Evolutionary conservation across 2,113 vertebrate species (phyloP).

Genomic region (Alethe diademata): DNA sequence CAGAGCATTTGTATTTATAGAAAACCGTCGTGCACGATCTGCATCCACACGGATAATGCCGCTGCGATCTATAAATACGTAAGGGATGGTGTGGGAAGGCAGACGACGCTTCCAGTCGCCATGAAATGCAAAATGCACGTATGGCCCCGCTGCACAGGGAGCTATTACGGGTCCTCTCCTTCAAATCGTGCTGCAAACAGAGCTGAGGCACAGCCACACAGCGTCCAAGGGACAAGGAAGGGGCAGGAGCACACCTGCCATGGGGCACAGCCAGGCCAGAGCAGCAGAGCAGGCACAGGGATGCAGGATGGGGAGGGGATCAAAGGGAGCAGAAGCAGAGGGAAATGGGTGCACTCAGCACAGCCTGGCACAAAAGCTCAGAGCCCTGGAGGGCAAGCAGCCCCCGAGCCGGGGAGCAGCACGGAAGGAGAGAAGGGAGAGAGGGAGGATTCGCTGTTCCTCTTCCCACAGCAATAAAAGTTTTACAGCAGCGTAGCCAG

Average conservation of each 20-base stretch:
- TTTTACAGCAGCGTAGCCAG: conserved; percentile 5
- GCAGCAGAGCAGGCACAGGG: background rate
- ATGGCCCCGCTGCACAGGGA: background rate
- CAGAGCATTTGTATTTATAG: conserved; percentile 63
- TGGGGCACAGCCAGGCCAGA: fast-evolving
- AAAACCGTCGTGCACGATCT: background rate
- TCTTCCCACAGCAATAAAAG: conserved; percentile 25
- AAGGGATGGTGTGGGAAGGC: conserved; percentile 15
- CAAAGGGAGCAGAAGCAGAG: background rate
- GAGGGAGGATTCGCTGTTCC: background rate
- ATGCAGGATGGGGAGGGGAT: background rate
- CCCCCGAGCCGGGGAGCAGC: background rate
- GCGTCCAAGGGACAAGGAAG: background rate
- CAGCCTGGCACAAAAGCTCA: background rate
- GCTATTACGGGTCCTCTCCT: background rate
- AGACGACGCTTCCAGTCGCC: background rate
- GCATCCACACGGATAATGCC: background rate
- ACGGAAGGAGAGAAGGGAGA: background rate
- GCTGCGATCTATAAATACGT: conserved; percentile 25
- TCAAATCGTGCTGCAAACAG: fast-evolving
- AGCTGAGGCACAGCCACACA: background rate
- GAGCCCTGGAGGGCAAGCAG: fast-evolving
- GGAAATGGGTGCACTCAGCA: background rate
- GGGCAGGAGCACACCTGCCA: background rate
- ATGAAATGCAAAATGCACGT: background rate